These are phyloP conservation scores for Parus major DNA, from an alignment of 2,113 vertebrate species.

Conservation along the genomic window DNA sequence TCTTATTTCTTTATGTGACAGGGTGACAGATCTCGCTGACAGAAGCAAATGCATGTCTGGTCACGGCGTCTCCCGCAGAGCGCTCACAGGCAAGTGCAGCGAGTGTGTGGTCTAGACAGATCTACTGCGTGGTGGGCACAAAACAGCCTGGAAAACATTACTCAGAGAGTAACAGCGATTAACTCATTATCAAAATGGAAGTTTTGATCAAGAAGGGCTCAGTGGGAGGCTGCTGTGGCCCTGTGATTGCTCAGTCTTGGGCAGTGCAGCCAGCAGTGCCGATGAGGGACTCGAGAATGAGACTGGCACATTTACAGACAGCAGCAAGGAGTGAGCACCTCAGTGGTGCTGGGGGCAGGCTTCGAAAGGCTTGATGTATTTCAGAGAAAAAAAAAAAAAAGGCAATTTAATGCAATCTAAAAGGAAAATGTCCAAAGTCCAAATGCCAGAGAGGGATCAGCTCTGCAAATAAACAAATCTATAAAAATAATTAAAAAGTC, in stretches of 20 bases:
- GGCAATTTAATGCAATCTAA: not conserved
- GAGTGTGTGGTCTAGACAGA: conserved; percentile 56
- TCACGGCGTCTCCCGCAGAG: not conserved
- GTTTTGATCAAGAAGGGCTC: not conserved
- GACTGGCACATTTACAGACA: not conserved
- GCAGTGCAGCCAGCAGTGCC: rapidly evolving
- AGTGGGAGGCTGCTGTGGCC: not conserved
- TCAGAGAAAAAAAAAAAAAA: not conserved
- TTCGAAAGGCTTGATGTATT: not conserved
- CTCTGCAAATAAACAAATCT: not conserved
- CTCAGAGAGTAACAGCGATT: not conserved
- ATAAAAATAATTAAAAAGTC: not conserved
- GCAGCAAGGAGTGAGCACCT: not conserved
- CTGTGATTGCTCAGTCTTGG: not conserved
- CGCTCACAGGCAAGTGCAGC: not conserved
- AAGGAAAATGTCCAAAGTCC: not conserved
- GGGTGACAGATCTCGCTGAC: conserved; percentile 49
- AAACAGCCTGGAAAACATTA: not conserved
- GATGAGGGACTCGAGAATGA: not conserved
- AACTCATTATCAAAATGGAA: conserved; percentile 27
- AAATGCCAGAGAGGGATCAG: not conserved
- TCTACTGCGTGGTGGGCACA: not conserved
- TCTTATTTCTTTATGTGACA: conserved; percentile 42
- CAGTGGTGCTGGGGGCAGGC: not conserved
- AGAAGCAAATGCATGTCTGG: conserved; percentile 56